phyloP scores from a whole-genome alignment of 2,113 vertebrate genomes.

The Pandion haliaetus region DNA sequence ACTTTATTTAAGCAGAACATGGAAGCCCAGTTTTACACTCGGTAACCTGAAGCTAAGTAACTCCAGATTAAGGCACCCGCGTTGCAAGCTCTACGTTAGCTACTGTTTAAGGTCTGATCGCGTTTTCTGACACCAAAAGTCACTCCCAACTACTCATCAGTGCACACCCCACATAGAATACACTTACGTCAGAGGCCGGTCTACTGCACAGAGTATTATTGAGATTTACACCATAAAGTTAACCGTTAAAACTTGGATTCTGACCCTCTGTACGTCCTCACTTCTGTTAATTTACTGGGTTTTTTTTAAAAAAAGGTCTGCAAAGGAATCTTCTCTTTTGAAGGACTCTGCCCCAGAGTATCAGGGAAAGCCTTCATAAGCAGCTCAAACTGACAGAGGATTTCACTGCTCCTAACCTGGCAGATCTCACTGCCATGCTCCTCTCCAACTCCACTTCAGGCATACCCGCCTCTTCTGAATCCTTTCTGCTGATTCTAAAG shows the following conservation, averaged over 20 bases:
- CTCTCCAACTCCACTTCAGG: not conserved
- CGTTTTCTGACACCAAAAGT: not conserved
- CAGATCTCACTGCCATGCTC: not conserved
- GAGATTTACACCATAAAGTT: not conserved
- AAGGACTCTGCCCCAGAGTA: not conserved
- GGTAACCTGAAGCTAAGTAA: not conserved
- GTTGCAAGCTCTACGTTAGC: not conserved
- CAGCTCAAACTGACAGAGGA: not conserved
- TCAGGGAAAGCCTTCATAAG: not conserved
- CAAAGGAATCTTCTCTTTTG: not conserved
- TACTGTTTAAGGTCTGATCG: not conserved
- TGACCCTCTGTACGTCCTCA: not conserved
- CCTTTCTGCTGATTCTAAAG: not conserved
- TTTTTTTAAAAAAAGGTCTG: not conserved
- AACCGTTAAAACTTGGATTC: not conserved
- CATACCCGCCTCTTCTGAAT: not conserved
- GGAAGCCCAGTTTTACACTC: not conserved
- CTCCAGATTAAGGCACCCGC: not conserved
- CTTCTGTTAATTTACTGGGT: not conserved
- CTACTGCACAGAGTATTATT: not conserved
- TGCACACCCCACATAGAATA: not conserved
- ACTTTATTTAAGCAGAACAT: not conserved
- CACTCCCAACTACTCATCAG: not conserved
- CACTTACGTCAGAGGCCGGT: not conserved
- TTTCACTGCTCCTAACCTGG: not conserved